Base-by-base conservation (phyloP, 2,888 invertebrate species). In the Hyalella azteca region DNA sequence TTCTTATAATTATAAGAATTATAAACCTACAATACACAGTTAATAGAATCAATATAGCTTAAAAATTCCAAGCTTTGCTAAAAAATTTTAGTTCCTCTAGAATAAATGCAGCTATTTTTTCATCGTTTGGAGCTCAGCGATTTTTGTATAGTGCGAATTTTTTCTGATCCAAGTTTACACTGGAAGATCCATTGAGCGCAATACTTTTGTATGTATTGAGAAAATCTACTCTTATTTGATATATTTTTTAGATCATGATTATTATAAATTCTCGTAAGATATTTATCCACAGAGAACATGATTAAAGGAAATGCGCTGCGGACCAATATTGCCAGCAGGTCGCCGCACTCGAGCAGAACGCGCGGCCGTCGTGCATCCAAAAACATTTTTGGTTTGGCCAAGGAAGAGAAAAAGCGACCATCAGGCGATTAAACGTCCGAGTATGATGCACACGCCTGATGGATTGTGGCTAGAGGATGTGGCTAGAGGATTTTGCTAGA, bases 391-490 rank as follows among this genome's bases (percentile, higher is more conserved):
- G 7, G 66, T 22, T 66, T 32, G 66, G 36, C 36, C 5, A 19
- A 19, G n/a, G 66, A 36, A 36, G 36, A 29, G 29, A 66, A 66
- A 36, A 66, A 26, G 19, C 7, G 66, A 66, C 36, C 36, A 66
- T 36, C 66, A 66, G 66, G 36, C 36, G 66, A 66, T 66, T 66
- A 66, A 22, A 66, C 66, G 66, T 66, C 39, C 39, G 39, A 9
- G 66, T 66, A 36, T 66, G 66, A 36, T 66, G 66, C 66, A 36
- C 36, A 66, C 15, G 36, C 66, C 66, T 66, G 66, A 66, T 66
- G 66, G 66, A 66, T 66, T 22, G 26, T 11, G 54, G 26, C 29
- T 22, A 13, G 54, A 26, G 54, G 22, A 29, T 0, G 22, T 22
- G 54, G 4, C 3, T 22, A n/a, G 15, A 22, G 22, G 50, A 50